Base-by-base conservation (phyloP, 2,888 invertebrate genomes). In the Syritta pipiens region DNA sequence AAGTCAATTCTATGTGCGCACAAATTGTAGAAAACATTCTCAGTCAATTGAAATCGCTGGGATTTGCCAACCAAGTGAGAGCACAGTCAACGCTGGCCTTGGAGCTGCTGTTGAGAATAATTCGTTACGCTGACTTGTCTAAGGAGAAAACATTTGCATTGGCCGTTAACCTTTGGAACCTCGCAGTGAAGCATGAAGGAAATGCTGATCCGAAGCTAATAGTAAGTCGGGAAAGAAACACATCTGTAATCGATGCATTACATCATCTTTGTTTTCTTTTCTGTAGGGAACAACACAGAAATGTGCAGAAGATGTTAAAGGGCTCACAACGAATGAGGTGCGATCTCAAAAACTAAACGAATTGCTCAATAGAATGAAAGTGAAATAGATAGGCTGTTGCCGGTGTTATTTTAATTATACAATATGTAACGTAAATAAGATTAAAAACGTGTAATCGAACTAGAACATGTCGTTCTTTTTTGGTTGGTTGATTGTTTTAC, bases 101-200 rank as follows among this genome's bases (percentile, higher is more conserved):
- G 68, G 96, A 96, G 81, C 85, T 96, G 49, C 94, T 95, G 84
- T 90, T 92, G 86, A 91, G 93, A 9, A 91, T 95, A 30, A 89
- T 92, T 3, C 89, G 91, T 24, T 91, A 93, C 82, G 93, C 92
- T 0, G 93, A 95, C 85, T 85, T 95, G 4, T 87, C 89, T 3
- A 90, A 91, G 53, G 89, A 91, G 6, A 89, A 91, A 14, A 90
- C 95, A 88, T 90, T 91, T 24, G 91, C 90, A 57, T 90, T 97
- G 71, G 94, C 95, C 0, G 86, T 92, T 0, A 96, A 96, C 88
- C 90, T 97, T 40, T 97, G 97, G 96, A 91, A 93, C 84, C 89
- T 97, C 81, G 92, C 94, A 12, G 92, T 93, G 82, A 96, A 94
- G 88, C 90, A 93, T 84, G 87, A 88, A 57, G 87, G 90, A 3